Evolutionary conservation across 2,888 invertebrate genomes (phyloP).

Genomic region (Apomyelois bistriatella): DNA sequence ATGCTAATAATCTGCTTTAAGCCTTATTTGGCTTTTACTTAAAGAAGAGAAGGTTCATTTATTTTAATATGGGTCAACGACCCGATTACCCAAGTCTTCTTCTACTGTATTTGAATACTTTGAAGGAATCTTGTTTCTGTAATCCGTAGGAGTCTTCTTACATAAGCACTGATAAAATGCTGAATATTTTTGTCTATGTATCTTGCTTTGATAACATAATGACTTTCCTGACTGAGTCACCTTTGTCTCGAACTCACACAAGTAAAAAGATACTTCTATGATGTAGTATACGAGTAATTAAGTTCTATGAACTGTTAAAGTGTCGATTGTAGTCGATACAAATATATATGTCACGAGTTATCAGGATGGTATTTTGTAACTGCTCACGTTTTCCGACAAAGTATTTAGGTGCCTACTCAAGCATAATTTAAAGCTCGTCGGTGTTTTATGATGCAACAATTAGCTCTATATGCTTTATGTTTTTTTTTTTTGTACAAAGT

Average conservation of each 20-base stretch:
- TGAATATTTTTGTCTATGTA: background rate
- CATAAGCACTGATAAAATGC: too few relatives aligned
- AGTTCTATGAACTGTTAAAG: conserved; percentile 68
- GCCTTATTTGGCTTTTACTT: too few relatives aligned
- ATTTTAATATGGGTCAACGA: too few relatives aligned
- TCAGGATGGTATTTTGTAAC: conserved; percentile 66
- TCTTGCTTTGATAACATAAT: conserved; percentile 60
- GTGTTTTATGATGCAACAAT: too few relatives aligned
- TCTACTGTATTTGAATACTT: too few relatives aligned
- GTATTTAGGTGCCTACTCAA: conserved; percentile 16
- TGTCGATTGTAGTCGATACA: conserved; percentile 42
- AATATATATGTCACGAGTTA: conserved; percentile 69
- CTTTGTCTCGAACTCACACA: conserved; percentile 40
- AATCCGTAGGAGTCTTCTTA: too few relatives aligned
- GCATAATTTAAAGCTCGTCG: background rate
- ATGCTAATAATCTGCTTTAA: too few relatives aligned
- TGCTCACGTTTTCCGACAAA: conserved; percentile 57
- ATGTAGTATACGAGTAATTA: conserved; percentile 43
- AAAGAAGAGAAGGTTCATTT: too few relatives aligned
- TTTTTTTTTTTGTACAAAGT: background rate
- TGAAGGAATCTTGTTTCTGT: too few relatives aligned
- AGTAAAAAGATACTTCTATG: conserved; percentile 36
- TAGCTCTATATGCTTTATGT: too few relatives aligned
- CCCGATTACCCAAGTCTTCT: too few relatives aligned
- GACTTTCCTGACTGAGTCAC: conserved; percentile 69